Base-by-base conservation (phyloP, 2,797 vertebrate genomes). In the Syndactyla subalaris region DNA sequence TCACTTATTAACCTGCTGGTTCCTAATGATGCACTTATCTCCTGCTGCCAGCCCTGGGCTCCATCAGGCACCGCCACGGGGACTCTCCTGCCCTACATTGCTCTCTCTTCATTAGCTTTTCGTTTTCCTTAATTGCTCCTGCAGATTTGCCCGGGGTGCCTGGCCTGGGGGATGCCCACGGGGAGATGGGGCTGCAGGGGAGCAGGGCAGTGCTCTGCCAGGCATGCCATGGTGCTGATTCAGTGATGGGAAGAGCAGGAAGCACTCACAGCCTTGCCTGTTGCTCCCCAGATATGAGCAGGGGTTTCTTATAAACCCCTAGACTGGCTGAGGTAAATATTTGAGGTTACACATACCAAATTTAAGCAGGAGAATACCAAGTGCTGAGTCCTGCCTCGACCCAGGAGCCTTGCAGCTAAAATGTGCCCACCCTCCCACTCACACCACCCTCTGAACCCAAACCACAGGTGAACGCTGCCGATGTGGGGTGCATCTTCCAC, bases 71-170 rank as follows among this genome's bases (percentile, higher is more conserved):
- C 54, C 3, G 65, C 57, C 1, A 0, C 41, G 9, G 36, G 24
- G 4, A 30, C 21, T 88, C 63, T 82, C 58, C 58, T 92, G 86
- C 76, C 76, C 92, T 65, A 70, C 27, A 27, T 30, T 21, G 34
- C 77, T 79, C 71, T 92, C 71, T 82, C 81, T 57, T 85, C 85
- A 23, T 89, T 68, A 92, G 72, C 63, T 77, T 83, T 83, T 88
- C 23, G 66, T 84, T 79, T 71, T 39, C 23, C 21, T 65, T 72
- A 66, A 93, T 32, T 34, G 38, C 36, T 92, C 61, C 65, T 54
- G 49, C 88, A 68, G 81, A 61, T 45, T 67, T 54, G 7, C 65
- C 66, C 0, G 0, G 6, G 49, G 61, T 54, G 36, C 30, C 19
- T 41, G 22, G 80, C 81, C 71, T n/a, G 29, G 39, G 27, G 54